Percentiles rank a stretch among this genome's conserved stretches.
Evolutionary conservation across 2,888 invertebrate species (phyloP).

Genomic region (Sesamia inferens): DNA sequence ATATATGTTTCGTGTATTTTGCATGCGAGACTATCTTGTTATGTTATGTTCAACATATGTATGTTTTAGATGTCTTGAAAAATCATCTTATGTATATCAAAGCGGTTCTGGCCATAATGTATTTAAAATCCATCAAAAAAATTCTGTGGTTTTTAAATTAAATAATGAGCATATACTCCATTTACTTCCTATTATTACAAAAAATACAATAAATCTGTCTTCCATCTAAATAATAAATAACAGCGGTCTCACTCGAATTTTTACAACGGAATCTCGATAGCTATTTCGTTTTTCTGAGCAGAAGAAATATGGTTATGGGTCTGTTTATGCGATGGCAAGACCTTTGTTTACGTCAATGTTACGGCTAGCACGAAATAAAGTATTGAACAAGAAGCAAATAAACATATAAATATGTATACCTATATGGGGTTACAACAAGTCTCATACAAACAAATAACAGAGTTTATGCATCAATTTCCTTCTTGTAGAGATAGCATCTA

Average conservation of each 20-base stretch:
- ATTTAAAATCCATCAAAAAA: background rate
- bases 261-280: constrained; percentile 64
- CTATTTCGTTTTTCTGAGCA: constrained; percentile 63
- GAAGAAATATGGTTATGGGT: constrained; percentile 67
- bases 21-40: background rate
- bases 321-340: constrained; percentile 65
- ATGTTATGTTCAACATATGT: no score
- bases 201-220: constrained; percentile 62
- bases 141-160: constrained; percentile 21
- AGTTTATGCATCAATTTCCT: constrained; percentile 49
- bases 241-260: constrained; percentile 65
- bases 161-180: constrained; percentile 26
- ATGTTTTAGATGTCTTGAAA: background rate
- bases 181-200: constrained; percentile 39
- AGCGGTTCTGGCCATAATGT: background rate
- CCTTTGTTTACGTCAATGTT: constrained; percentile 64
- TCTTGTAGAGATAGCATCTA: constrained; percentile 33
- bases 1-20: background rate
- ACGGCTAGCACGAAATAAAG: constrained; percentile 46
- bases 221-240: constrained; percentile 65
- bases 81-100: no score
- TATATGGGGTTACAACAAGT: constrained; percentile 25
- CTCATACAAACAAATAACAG: constrained; percentile 40
- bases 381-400: constrained; percentile 45
- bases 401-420: constrained; percentile 11